Evolutionary conservation across 2,113 vertebrate genomes (phyloP).

Genomic region (Siniperca knerii): DNA sequence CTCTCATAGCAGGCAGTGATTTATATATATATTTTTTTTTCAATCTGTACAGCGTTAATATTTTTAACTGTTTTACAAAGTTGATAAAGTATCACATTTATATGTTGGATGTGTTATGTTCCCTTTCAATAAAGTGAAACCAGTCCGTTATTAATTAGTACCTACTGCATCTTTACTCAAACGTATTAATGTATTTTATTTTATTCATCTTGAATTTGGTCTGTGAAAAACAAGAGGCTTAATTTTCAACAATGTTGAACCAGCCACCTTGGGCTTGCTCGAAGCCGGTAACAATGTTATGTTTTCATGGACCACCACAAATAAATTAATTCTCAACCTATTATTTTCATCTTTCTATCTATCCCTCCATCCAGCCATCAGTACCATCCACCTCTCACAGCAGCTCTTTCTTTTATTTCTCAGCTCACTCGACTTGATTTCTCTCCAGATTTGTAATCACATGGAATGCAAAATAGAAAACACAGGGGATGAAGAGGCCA

Average conservation of each 20-base stretch:
- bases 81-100: neutral
- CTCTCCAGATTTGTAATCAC: slow-evolving; percentile 59
- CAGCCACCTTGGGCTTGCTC: too few species aligned
- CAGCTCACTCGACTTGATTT: slow-evolving; percentile 29
- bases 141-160: neutral
- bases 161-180: neutral
- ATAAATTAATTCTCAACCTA: slow-evolving; percentile 3
- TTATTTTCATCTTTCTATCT: slow-evolving; percentile 33
- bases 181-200: neutral
- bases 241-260: neutral
- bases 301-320: neutral
- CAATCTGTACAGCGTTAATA: neutral
- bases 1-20: neutral
- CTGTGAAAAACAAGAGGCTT: neutral
- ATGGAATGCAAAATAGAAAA: slow-evolving; percentile 57
- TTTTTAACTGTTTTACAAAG: neutral
- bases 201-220: neutral
- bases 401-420: slow-evolving; percentile 21
- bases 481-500: neutral
- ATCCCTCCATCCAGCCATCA: slow-evolving; percentile 36
- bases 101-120: neutral
- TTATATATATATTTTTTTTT: neutral
- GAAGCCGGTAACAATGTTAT: too few species aligned
- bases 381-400: slow-evolving; percentile 27
- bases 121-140: neutral